Evolutionary conservation across 2,113 vertebrate genomes (phyloP), one percentile per base, ranked within the genome.

Genomic region (Vulpes vulpes): DNA sequence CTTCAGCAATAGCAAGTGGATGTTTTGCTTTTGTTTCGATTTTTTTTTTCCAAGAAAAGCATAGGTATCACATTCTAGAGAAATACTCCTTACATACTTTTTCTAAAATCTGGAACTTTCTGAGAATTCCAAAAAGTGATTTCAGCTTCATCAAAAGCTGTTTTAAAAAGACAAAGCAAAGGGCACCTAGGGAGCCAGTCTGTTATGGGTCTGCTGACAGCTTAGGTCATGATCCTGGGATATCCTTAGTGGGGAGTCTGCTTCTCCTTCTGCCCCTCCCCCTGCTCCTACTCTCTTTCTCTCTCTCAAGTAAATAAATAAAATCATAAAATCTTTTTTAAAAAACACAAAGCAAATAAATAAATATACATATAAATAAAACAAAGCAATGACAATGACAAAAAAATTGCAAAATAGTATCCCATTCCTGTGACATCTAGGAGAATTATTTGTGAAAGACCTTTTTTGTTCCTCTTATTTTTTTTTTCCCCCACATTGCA

Each of bases 41-140:
- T 80, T 74, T 74, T 59, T 38, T 38, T 38, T 38, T 6, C 59
- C 25, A 27, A 81, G 32, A 76, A 83, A 95, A 89, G 2, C 43
- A 64, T 85, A 88, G 19, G 14, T 12, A 69, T 88, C 30, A 67
- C 11, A 43, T 49, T 55, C 27, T 94, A 92, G 55, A 96, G 20
- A 94, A 91, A 89, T 94, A 84, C 10, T 91, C 23, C 15, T 94
- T 92, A 4, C 1, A 55, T 69, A 32, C 8, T 53, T 95, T 87
- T 89, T 71, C 23, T 69, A 86, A 82, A 92, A 82, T 32, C 23
- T 74, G 53, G 11, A 64, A 71, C 9, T 82, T 92, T 60, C 30
- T 95, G 30, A 32, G 76, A 94, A 88, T 9, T 78, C 11, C 23
- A 69, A 35, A 43, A 81, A 12, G 3, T 85, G 0, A 55, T 95